A percentile compares a stretch with the other conserved stretches of the same genome.
These are phyloP conservation scores for Mimas tiliae DNA, from an alignment of 2,888 invertebrate species.

Conservation along the genomic window DNA sequence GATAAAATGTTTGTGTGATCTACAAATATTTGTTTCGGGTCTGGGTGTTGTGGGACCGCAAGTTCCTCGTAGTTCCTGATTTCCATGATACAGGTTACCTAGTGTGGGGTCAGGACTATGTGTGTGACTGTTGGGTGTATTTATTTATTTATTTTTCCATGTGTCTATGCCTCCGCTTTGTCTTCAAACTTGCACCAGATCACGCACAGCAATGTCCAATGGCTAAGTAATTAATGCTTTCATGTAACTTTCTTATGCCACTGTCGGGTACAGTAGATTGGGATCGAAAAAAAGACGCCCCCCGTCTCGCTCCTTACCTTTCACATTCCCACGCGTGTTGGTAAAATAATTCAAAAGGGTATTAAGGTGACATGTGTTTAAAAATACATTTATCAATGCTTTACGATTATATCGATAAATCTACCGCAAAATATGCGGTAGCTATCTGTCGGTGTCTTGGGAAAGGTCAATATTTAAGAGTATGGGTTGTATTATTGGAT, in stretches of 20 bases:
- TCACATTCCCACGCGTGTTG: slow-evolving; percentile 4
- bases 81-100: no score
- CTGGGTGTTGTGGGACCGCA: no score
- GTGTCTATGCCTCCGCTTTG: neutral
- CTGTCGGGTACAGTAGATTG: slow-evolving; percentile 50
- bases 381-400: slow-evolving; percentile 32
- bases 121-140: no score
- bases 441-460: neutral
- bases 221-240: slow-evolving; percentile 74
- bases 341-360: slow-evolving; percentile 21
- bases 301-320: neutral
- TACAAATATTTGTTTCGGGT: no score
- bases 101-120: no score
- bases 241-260: slow-evolving; percentile 64
- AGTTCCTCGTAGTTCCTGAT: no score
- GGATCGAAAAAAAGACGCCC: slow-evolving; percentile 44
- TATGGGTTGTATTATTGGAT: no score
- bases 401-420: neutral
- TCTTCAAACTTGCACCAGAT: slow-evolving; percentile 15
- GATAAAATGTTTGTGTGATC: no score
- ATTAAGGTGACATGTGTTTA: slow-evolving; percentile 32
- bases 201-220: slow-evolving; percentile 53
- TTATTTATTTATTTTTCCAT: no score
- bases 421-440: neutral
- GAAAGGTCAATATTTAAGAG: no score